phyloP scores from a whole-genome alignment of 2,888 invertebrate species.

The Folsomia candida region DNA sequence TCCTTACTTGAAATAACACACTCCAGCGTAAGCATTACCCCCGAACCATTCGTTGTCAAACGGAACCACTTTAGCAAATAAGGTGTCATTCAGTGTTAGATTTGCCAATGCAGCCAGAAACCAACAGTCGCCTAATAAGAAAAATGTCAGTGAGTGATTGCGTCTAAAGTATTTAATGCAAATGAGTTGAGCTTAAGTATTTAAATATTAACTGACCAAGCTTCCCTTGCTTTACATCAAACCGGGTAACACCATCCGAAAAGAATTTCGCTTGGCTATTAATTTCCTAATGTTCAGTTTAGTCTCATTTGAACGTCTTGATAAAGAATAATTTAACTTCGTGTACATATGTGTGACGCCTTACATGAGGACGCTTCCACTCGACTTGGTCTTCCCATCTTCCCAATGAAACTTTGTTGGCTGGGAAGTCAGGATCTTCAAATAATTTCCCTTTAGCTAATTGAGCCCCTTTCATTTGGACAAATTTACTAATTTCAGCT shows the following conservation, averaged over 20 bases:
- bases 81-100: constrained; percentile 52
- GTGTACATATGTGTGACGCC: neutral
- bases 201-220: constrained; percentile 53
- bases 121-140: constrained; percentile 53
- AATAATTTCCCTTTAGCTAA: constrained; percentile 56
- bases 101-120: constrained; percentile 11
- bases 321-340: too few species aligned
- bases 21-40: constrained; percentile 57
- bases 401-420: constrained; percentile 57
- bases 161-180: neutral
- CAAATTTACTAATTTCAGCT: too few species aligned
- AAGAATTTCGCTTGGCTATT: constrained; percentile 57
- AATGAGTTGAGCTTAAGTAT: neutral
- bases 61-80: constrained; percentile 60
- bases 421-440: constrained; percentile 61
- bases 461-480: constrained; percentile 53
- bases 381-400: constrained; percentile 57
- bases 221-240: constrained; percentile 62
- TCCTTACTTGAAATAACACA: constrained; percentile 54
- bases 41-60: constrained; percentile 57
- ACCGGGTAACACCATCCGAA: constrained; percentile 59
- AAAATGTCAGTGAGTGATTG: too few species aligned
- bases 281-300: constrained; percentile 56
- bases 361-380: constrained; percentile 59
- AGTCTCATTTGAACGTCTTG: too few species aligned